Base-by-base conservation (phyloP, 2,113 vertebrate species). In the Colossoma macropomum region DNA sequence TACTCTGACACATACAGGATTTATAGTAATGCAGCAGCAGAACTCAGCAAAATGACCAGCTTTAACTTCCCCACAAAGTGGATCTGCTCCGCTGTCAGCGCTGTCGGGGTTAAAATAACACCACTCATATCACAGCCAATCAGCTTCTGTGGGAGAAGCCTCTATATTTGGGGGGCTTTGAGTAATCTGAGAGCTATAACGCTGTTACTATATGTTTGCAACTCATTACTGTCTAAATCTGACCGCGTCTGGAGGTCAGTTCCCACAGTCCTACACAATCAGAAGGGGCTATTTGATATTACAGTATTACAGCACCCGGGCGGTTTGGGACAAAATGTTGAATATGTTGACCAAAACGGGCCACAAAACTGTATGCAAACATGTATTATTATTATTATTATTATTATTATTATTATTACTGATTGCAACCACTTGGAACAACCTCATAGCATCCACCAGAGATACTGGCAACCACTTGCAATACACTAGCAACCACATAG, bases 21-120 rank as follows among this genome's bases (percentile, higher is more conserved):
- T 1, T n/a, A 62, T 4, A 4, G 3, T 63, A 27, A 11, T 63
- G 25, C 25, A 10, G 62, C 25, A 27, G 25, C 12, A 28, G 62
- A 1, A 15, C 60, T 62, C 60, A 27, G 60, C n/a, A 8, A 12
- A 30, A 66, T 50, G 48, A 50, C 48, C 41, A 45, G n/a, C n/a
- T n/a, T n/a, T n/a, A n/a, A n/a, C 7, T 38, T 7, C 3, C 34
- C 34, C 34, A 2, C 34, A 4, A 2, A 38, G 34, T 7, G 34
- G 34, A 38, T 38, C 34, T 38, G n/a, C n/a, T 25, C 0, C 60
- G n/a, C n/a, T 0, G 13, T 21, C 13, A 66, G 62, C 25, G 10
- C 62, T 28, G 62, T 27, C 7, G 63, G 63, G 63, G 63, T 27
- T 66, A 66, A 66, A 66, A 66, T 30, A 66, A 30, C 63, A 66